These are phyloP conservation scores for Chironex yamaguchii DNA, from an alignment of 30 jellyfish, hydroid and myxozoan genomes.

Conservation along the genomic window DNA sequence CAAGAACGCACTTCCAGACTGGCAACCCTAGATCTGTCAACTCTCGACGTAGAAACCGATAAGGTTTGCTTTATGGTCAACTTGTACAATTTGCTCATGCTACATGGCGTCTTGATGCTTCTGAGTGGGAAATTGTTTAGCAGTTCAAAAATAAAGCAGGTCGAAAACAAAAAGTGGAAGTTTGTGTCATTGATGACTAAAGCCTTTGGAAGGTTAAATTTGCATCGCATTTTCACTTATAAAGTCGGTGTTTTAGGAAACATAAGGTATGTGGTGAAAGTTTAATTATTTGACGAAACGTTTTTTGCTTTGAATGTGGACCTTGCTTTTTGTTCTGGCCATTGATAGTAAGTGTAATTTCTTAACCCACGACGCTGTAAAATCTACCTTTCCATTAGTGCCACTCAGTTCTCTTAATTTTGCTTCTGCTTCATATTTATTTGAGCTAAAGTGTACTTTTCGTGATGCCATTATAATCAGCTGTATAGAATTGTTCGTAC, in stretches of 20 bases:
- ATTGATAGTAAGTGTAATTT: no score
- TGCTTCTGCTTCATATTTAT: no score
- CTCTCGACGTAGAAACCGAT: slow-evolving; percentile 54
- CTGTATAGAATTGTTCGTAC: no score
- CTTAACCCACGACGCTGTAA: no score
- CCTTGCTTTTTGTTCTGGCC: no score
- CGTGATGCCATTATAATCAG: no score
- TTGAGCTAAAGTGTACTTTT: no score
- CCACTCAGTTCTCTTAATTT: no score
- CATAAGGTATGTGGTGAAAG: slow-evolving; percentile 36
- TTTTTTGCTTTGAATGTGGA: no score
- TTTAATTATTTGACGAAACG: no score
- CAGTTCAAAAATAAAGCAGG: background rate
- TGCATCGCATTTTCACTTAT: slow-evolving; percentile 66
- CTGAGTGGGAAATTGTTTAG: slow-evolving; percentile 51
- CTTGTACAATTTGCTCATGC: slow-evolving; percentile 71
- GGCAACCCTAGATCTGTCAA: slow-evolving; percentile 50
- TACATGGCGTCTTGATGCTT: slow-evolving; percentile 73
- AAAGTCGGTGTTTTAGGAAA: slow-evolving; percentile 82
- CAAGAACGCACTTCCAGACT: slow-evolving; percentile 21
- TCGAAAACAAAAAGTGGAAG: slow-evolving; percentile 38
- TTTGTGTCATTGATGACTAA: slow-evolving; percentile 62
- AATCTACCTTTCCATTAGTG: no score
- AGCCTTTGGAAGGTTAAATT: slow-evolving; percentile 72
- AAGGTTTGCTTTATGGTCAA: slow-evolving; percentile 73